Conservation (phyloP, 1,140 invertebrate genomes). For the Rhopalosiphum padi region DNA sequence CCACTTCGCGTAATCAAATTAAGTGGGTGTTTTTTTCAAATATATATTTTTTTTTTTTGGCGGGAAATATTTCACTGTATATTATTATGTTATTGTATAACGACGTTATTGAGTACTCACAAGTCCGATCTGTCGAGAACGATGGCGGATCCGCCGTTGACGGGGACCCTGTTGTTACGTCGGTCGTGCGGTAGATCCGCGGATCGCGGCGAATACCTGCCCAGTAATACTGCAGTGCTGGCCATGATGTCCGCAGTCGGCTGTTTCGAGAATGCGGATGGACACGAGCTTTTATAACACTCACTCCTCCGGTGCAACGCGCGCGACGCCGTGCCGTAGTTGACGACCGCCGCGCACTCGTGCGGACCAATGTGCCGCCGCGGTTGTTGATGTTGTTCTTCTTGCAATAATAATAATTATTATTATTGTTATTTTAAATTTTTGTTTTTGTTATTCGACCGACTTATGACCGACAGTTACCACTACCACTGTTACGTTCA, state of each 20-base stretch:
- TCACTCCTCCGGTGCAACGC: not conserved
- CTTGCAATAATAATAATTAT: not conserved
- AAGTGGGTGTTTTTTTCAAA: not conserved
- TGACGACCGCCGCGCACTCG: constrained; percentile 10
- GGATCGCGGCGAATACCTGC: not conserved
- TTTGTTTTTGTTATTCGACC: not conserved
- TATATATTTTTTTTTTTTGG: not conserved
- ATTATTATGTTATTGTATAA: not conserved
- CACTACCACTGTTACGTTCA: not conserved
- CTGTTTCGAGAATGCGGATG: constrained; percentile 44
- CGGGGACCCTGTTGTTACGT: not conserved
- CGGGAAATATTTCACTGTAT: not conserved
- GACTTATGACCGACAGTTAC: not conserved
- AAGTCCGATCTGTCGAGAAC: constrained; percentile 30
- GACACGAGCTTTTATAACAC: constrained; percentile 49
- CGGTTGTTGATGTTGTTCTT: not conserved
- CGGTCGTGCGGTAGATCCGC: not conserved
- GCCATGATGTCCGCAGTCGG: not conserved
- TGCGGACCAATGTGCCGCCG: not conserved
- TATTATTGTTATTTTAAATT: constrained; percentile 21
- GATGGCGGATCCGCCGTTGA: not conserved
- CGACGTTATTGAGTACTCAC: not conserved
- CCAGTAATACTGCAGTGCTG: not conserved
- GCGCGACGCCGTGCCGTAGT: not conserved
- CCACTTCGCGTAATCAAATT: not conserved